Conservation (phyloP, 1,140 invertebrate genomes). For the Argopecten irradians region DNA sequence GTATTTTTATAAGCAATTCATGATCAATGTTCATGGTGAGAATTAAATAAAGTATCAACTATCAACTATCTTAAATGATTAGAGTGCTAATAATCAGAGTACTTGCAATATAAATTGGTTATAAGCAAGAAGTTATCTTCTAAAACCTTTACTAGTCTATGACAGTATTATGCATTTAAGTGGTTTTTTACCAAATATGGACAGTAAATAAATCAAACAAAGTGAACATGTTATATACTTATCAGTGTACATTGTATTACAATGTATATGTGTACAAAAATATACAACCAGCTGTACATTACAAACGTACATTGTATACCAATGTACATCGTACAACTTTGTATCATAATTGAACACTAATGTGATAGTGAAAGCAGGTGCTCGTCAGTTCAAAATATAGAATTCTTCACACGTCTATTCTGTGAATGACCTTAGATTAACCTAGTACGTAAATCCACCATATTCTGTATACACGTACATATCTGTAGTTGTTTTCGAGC, state of each 20-base stretch:
- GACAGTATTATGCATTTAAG: background rate
- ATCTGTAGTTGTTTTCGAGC: background rate
- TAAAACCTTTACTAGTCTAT: too few relatives aligned
- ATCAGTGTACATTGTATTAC: background rate
- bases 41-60: too few relatives aligned
- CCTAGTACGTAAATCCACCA: background rate
- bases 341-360: background rate
- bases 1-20: too few relatives aligned
- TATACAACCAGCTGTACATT: too few relatives aligned
- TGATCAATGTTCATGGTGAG: too few relatives aligned
- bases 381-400: background rate
- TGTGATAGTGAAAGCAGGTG: slow-evolving; percentile 8
- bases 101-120: too few relatives aligned
- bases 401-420: background rate
- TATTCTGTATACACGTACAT: background rate
- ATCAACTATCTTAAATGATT: too few relatives aligned
- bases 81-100: too few relatives aligned
- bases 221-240: background rate
- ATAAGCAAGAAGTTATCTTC: too few relatives aligned
- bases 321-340: background rate
- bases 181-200: background rate
- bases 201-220: background rate
- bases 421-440: background rate
- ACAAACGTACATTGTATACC: background rate
- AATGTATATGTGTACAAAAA: background rate